These are phyloP conservation scores for Actinernus sp. DNA, from an alignment of 92 coral and sea anemone species.

Conservation along the genomic window DNA sequence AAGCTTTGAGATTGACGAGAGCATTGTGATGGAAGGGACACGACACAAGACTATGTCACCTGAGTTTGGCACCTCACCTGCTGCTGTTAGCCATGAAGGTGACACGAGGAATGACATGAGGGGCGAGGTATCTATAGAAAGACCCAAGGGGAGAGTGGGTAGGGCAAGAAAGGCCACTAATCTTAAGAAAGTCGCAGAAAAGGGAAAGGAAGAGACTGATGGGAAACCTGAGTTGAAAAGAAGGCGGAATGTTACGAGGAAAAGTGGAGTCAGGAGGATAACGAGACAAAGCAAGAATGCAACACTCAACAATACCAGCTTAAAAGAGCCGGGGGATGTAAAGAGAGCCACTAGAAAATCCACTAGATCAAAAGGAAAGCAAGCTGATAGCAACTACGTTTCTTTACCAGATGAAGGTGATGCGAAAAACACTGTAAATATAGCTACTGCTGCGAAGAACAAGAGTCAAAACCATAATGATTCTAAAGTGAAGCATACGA, in stretches of 20 bases:
- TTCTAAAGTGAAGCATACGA: background rate
- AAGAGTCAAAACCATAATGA: background rate
- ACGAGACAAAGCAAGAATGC: background rate
- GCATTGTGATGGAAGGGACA: slow-evolving; percentile 57
- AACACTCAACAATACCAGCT: too few species aligned
- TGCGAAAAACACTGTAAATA: too few species aligned
- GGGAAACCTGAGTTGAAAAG: background rate
- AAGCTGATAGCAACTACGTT: background rate
- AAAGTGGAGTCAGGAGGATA: background rate
- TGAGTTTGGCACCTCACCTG: slow-evolving; percentile 45
- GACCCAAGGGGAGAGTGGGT: too few species aligned
- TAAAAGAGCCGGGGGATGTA: too few species aligned
- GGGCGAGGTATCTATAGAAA: background rate
- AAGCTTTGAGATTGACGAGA: slow-evolving; percentile 62
- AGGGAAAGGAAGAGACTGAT: too few species aligned
- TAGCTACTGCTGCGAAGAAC: too few species aligned
- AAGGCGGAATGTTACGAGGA: slow-evolving; percentile 1
- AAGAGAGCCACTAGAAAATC: slow-evolving; percentile 1
- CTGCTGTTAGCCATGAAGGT: background rate
- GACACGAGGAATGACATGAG: too few species aligned
- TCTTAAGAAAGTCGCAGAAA: too few species aligned
- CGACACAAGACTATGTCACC: slow-evolving; percentile 83
- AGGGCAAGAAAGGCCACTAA: too few species aligned
- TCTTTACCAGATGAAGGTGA: background rate
- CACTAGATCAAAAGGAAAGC: background rate